phyloP scores from a whole-genome alignment of 2,888 invertebrate species.

The Axea sp. region DNA sequence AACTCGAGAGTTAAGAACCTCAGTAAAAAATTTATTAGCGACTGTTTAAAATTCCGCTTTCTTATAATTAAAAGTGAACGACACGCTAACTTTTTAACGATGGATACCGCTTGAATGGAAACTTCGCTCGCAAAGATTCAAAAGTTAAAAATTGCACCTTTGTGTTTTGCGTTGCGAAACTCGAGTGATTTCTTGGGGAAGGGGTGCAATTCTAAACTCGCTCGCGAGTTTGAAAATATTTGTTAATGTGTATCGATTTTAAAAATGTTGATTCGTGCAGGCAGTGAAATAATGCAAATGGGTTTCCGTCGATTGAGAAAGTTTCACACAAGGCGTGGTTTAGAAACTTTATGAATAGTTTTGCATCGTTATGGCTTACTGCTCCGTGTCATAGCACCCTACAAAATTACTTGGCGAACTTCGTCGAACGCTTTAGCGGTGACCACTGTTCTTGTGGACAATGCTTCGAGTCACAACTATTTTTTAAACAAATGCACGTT shows the following conservation, averaged over 20 bases:
- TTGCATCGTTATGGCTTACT: constrained; percentile 61
- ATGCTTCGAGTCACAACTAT: constrained; percentile 43
- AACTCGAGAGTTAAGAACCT: too few species aligned
- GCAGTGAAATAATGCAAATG: constrained; percentile 57
- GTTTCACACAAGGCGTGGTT: constrained; percentile 51
- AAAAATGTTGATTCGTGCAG: constrained; percentile 33
- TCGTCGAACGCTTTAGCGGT: constrained; percentile 48
- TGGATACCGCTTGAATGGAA: neutral
- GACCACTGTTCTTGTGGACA: constrained; percentile 52
- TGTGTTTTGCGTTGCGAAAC: neutral
- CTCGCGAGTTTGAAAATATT: constrained; percentile 17
- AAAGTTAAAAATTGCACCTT: neutral
- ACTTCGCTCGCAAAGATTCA: neutral
- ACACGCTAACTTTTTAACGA: neutral
- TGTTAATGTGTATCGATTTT: constrained; percentile 28
- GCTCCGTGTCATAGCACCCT: constrained; percentile 54
- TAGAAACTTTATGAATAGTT: constrained; percentile 61
- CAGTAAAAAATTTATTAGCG: too few species aligned
- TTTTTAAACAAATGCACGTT: too few species aligned
- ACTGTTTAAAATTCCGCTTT: too few species aligned
- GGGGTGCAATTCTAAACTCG: constrained; percentile 1
- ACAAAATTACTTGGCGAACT: constrained; percentile 57
- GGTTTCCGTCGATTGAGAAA: constrained; percentile 53
- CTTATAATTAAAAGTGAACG: neutral
- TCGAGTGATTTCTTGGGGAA: neutral